Base-by-base conservation (phyloP, 2,888 invertebrate species). In the Tupiocoris notatus region DNA sequence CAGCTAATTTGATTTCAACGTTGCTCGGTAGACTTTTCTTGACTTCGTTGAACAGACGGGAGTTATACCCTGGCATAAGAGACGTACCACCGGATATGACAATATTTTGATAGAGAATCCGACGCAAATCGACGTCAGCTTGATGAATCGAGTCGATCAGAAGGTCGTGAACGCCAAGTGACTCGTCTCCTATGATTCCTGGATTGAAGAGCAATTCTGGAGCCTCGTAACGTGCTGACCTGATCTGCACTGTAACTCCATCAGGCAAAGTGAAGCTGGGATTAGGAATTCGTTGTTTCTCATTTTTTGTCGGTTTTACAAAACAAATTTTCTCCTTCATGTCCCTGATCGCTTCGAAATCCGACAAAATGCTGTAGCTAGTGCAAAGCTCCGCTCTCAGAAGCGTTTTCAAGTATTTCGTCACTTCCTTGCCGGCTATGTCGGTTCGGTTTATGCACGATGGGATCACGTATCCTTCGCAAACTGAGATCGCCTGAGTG, bases 131-230 rank as follows among this genome's bases (percentile, higher is more conserved):
- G 75, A 95, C 93, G 87, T 95, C 95, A 88, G 95, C 95, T 90
- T 94, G 95, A 94, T 94, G 94, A 92, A 95, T 95, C 85, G 94
- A 94, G 90, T 94, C 94, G 92, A 93, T 95, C 84, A 93, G 92
- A 86, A 94, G 94, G 88, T 94, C 94, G 87, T 94, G 94, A 88
- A 95, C 93, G 84, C 93, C 93, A 88, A 91, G 91, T 79, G 92
- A 92, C 89, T 94, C 93, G 93, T 94, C 93, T 84, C 93, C 93
- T 85, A 89, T 85, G 86, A 88, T 88, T 66, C 88, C 87, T 71
- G 88, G 89, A 82, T 89, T 88, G 87, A 89, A 89, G 79, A 89
- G 85, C 77, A 88, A 88, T 83, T 89, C 88, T 16, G 94, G 93
- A 87, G 93, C 93, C 86, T 93, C 91, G 92, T 94, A 94, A 85